Conservation (phyloP, 2,797 vertebrate species). For the Balearica regulorum region DNA sequence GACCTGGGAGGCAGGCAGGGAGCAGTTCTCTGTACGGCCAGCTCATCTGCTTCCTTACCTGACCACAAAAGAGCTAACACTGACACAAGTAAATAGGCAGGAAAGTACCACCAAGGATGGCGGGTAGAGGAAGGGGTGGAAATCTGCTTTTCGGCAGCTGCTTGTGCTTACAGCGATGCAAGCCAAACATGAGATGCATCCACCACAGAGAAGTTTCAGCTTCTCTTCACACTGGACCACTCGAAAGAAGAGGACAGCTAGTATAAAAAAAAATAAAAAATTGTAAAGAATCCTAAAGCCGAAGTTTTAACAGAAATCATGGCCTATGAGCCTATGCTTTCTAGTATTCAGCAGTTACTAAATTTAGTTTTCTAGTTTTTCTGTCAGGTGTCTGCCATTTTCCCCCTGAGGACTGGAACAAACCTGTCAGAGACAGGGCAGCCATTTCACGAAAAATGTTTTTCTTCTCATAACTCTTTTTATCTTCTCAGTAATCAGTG, state of each 20-base stretch:
- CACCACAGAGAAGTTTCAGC: not conserved
- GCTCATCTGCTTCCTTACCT: not conserved
- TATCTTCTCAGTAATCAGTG: not conserved
- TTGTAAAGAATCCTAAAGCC: not conserved
- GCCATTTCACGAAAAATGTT: not conserved
- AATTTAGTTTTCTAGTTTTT: not conserved
- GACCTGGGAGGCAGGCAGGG: not conserved
- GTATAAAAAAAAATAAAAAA: not conserved
- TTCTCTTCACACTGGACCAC: not conserved
- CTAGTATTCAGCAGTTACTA: not conserved
- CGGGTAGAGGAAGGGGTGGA: not conserved
- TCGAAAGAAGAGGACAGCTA: not conserved
- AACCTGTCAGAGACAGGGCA: not conserved
- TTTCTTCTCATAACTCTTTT: not conserved
- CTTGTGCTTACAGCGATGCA: not conserved
- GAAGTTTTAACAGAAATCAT: not conserved
- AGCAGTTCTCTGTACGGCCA: not conserved
- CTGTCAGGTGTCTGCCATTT: not conserved
- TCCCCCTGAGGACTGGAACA: not conserved
- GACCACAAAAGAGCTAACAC: not conserved
- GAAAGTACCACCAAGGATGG: not conserved
- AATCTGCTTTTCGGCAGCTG: not conserved
- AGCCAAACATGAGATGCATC: not conserved
- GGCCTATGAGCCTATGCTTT: not conserved
- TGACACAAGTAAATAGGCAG: not conserved